Base-by-base conservation (phyloP, 2,797 vertebrate species). In the Limosa lapponica region DNA sequence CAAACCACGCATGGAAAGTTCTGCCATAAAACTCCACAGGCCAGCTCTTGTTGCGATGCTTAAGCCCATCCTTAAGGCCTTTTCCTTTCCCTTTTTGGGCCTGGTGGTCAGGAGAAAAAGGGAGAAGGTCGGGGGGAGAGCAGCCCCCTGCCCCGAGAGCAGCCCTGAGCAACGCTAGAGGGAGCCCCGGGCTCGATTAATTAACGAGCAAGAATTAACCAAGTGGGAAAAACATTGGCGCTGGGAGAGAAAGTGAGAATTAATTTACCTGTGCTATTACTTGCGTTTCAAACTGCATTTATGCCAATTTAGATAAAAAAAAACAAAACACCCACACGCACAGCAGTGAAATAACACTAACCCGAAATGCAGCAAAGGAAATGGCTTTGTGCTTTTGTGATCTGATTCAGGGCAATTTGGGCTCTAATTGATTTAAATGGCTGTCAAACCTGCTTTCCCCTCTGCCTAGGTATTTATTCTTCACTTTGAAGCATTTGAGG, bases 151-250 rank as follows among this genome's bases (percentile, higher is more conserved):
- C 46, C 73, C 88, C 8, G 2, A 69, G 73, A 75, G 25, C 5
- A 2, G 51, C 69, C 75, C 55, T n/a, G 39, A 84, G 71, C 30
- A 36, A 93, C 97, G 67, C 96, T 95, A 97, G 97, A 95, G 96
- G 97, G 97, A 94, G 96, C 95, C 90, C 65, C 6, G 96, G 90
- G 55, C 79, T 93, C 93, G 28, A 66, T 79, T 71, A 92, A 92
- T 95, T 94, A 85, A 41, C 46, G 7, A 48, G 25, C 8, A 2
- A 39, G 19, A 69, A 95, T 96, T 71, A 83, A 80, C 39, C 0
- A 19, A 52, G 58, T 0, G 16, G 22, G 34, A 6, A n/a, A 59
- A 84, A 7, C n/a, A 1, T 2, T 1, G 57, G 52, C 27, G 22
- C 44, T 18, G 32, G 44, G 22, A 39, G 37, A 14, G 28, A 12